Base-by-base conservation (phyloP, 1,140 invertebrate species). In the Neodiprion lecontei region DNA sequence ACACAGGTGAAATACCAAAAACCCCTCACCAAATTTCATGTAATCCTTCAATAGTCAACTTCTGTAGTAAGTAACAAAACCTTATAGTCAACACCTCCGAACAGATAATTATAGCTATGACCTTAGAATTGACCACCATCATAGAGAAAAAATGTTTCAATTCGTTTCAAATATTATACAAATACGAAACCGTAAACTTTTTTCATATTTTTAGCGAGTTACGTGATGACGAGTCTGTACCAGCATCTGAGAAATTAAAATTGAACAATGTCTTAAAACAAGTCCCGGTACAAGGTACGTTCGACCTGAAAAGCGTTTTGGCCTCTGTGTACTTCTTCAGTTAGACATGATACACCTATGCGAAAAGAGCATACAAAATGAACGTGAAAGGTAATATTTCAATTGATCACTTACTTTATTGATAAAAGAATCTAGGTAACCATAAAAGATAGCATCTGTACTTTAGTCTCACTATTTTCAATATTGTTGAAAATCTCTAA, bases 261-360 rank as follows among this genome's bases (percentile, higher is more conserved):
- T 83, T 95, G n/a, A 93, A 93, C 80, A 82, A 86, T 14, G 80
- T 91, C 9, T 86, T 96, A 2, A 82, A 81, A 65, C 86, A 90
- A 70, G 86, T 96, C 68, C 95, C 95, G 7, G 81, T 87, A 72
- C 95, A 92, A 81, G 95, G 95, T 8, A 84, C 91, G 70, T 96
- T 96, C 80, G 89, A 96, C 78, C 90, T 97, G 68, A 89, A 92
- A 0, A 90, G 92, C 77, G 94, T 97, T 48, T 87, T 95, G 14
- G 85, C 92, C 21, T 97, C 96, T 1, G 88, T 92, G 17, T 97
- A 96, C 82, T 97, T 97, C 83, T 96, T 96, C 84, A 95, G 94
- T 88, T 95, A 40, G 28, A 40, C 28, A 40, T 3, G 28, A 40
- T 40, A 40, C 5, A 40, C 5, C 28, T 40, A 5, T 40, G 28